Base-by-base conservation (phyloP, 2,113 vertebrate species). In the Malurus melanocephalus region DNA sequence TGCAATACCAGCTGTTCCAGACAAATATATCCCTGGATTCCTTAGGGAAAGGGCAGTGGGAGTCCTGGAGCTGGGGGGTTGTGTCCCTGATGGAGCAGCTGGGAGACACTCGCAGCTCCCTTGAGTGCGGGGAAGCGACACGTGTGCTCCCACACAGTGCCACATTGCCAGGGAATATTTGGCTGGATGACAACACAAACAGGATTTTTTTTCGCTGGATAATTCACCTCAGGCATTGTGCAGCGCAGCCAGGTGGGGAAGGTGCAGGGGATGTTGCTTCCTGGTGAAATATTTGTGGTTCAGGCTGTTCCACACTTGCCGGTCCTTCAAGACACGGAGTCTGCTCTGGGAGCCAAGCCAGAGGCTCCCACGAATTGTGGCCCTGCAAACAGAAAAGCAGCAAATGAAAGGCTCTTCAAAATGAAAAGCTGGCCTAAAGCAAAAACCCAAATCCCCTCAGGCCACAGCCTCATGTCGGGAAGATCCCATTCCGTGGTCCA, bases 401-500 rank as follows among this genome's bases (percentile, higher is more conserved):
- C 16, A 38, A 38, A 38, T 38, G 38, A 38, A 38, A 38, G 38
- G 38, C 38, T 4, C 38, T 38, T 10, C 46, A 79, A 49, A 76
- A 59, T 7, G 22, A 71, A 26, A 74, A 15, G 24, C 6, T 49
- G 56, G 27, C 56, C 91, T 48, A 30, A 76, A 94, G 67, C 55
- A 26, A 68, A 57, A 74, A 61, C 48, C 16, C 16, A 62, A 56
- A 75, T 6, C 32, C 20, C n/a, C 75, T 43, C 18, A 18, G 67
- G 69, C 20, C 0, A 0, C 1, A 21, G 48, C 17, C n/a, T 51
- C 0, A 0, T 14, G 38, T 17, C 23, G 0, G 13, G 53, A 24
- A 40, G 38, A 59, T 22, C 60, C 81, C 16, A 1, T 3, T 16
- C 20, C 20, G 2, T 1, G 5, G 26, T 35, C 43, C 52, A 42